Conservation (phyloP, 2,888 invertebrate species). For the Argyresthia goedartella region DNA sequence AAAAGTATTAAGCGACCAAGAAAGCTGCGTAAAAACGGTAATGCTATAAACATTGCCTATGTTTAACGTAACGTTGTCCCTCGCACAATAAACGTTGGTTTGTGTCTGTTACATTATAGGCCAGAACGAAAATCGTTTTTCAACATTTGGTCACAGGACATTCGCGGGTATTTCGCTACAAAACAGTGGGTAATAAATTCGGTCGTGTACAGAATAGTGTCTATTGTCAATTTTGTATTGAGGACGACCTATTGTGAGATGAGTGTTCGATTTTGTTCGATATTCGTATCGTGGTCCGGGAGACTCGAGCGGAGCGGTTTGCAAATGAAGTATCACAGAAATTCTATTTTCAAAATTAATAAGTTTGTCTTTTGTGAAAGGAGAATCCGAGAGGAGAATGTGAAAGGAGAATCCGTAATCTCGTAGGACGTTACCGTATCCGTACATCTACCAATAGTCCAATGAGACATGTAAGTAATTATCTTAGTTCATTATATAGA, state of each 20-base stretch:
- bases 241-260: conserved; percentile 55
- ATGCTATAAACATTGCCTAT: neutral
- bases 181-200: conserved; percentile 65
- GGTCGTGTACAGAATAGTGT: conserved; percentile 37
- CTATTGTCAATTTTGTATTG: conserved; percentile 65
- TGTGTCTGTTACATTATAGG: too few relatives aligned
- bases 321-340: neutral
- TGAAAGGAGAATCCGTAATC: too few relatives aligned
- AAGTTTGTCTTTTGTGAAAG: too few relatives aligned
- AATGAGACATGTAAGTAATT: too few relatives aligned
- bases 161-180: conserved; percentile 26
- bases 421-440: too few relatives aligned
- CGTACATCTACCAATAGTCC: too few relatives aligned
- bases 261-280: conserved; percentile 64
- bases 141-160: conserved; percentile 52
- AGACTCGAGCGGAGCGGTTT: neutral
- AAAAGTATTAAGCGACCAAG: too few relatives aligned
- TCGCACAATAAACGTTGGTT: too few relatives aligned
- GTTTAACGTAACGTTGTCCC: neutral
- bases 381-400: too few relatives aligned
- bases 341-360: neutral
- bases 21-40: too few relatives aligned
- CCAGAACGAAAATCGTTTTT: conserved; percentile 22
- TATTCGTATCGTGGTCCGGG: neutral
- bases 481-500: too few relatives aligned